Evolutionary conservation across 2,888 invertebrate species (phyloP).

Genomic region (Rambutsinella grinnellia): DNA sequence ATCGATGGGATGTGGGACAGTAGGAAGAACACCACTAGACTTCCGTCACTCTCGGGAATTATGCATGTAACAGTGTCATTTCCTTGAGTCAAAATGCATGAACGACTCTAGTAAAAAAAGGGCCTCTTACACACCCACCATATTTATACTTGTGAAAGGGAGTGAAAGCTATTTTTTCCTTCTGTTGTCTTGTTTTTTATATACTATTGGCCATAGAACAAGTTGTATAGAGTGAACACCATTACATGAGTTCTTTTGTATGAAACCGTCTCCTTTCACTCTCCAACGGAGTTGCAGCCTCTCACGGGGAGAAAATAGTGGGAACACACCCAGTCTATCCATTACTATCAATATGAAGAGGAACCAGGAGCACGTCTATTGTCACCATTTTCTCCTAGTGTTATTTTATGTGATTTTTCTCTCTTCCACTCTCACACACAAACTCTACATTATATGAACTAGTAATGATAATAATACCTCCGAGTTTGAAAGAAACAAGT

Average conservation of each 20-base stretch:
- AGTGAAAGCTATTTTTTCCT: neutral
- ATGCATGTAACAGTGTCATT: slow-evolving; percentile 39
- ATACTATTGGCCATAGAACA: neutral
- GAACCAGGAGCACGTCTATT: neutral
- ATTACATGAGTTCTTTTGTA: neutral
- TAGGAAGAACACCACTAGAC: slow-evolving; percentile 7
- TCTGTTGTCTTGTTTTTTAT: neutral
- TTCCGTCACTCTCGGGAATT: slow-evolving; percentile 42
- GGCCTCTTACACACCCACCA: neutral
- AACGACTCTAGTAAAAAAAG: neutral
- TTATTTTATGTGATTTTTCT: neutral
- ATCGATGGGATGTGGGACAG: slow-evolving; percentile 46
- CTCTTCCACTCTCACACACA: neutral
- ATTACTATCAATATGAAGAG: neutral
- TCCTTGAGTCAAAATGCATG: slow-evolving; percentile 15
- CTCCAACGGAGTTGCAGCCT: neutral
- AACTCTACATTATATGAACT: neutral
- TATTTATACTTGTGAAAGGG: neutral
- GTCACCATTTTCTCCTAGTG: neutral
- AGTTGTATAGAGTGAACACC: neutral
- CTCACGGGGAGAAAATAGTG: neutral
- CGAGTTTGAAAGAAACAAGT: neutral
- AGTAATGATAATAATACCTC: neutral
- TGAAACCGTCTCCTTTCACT: neutral
- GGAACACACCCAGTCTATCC: neutral